phyloP scores from a whole-genome alignment of 2,888 invertebrate genomes.

The Hirtodrosophila alboralis region DNA sequence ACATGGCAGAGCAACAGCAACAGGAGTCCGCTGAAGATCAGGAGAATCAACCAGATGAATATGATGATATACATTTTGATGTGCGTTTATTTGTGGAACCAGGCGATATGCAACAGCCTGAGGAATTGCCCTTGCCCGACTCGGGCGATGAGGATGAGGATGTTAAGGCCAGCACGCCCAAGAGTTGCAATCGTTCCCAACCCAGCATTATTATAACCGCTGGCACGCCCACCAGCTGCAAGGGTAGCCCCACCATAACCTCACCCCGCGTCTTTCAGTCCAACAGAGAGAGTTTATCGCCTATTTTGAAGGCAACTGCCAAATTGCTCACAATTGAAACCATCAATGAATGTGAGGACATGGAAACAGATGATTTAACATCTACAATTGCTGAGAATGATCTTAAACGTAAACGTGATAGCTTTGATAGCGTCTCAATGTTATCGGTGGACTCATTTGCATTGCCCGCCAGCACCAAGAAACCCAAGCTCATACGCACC shows the following conservation, averaged over 20 bases:
- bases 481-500: constrained; percentile 83
- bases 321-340: constrained; percentile 53
- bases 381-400: constrained; percentile 81
- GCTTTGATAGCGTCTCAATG: constrained; percentile 82
- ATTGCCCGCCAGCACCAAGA: constrained; percentile 81
- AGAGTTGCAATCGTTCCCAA: constrained; percentile 24
- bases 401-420: constrained; percentile 83
- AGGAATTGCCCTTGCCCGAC: constrained; percentile 58
- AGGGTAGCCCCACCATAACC: constrained; percentile 10
- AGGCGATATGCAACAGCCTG: constrained; percentile 41
- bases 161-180: constrained; percentile 65
- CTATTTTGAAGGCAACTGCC: constrained; percentile 69
- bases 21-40: constrained; percentile 21
- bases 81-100: constrained; percentile 74
- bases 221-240: constrained; percentile 42
- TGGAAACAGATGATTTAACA: constrained; percentile 62
- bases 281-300: constrained; percentile 78
- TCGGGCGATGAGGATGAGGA: constrained; percentile 50
- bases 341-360: constrained; percentile 64
- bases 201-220: constrained; percentile 22
- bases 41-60: constrained; percentile 48
- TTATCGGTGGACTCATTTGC: constrained; percentile 83
- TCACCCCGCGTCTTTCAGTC: constrained; percentile 68
- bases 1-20: constrained; percentile 8
- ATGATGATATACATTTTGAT: constrained; percentile 73